A percentile compares a stretch with the other conserved stretches of the same genome.
These are phyloP conservation scores for Bothrops jararaca DNA, from an alignment of 2,113 vertebrate species.

Conservation along the genomic window DNA sequence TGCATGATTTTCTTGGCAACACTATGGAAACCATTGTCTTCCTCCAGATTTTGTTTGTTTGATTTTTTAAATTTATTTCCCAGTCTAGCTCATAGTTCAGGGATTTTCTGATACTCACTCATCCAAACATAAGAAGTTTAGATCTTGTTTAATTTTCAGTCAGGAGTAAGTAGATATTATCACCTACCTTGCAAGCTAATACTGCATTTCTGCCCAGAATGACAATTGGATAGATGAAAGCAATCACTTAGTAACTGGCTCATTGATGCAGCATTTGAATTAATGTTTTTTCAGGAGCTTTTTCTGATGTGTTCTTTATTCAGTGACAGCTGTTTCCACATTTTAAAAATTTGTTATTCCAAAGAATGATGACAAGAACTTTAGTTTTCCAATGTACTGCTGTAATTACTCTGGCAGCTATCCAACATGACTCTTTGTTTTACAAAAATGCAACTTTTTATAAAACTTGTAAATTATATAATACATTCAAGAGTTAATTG, in stretches of 20 bases:
- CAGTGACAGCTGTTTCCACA: neutral
- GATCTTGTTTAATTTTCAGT: neutral
- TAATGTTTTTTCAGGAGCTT: neutral
- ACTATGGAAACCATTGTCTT: too few species aligned
- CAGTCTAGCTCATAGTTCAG: too few species aligned
- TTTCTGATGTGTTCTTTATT: neutral
- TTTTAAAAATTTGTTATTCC: neutral
- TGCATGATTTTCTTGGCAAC: too few species aligned
- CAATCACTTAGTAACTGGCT: neutral
- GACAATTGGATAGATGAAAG: neutral
- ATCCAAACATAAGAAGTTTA: neutral
- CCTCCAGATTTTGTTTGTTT: too few species aligned
- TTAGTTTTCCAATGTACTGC: neutral
- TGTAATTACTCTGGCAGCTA: neutral
- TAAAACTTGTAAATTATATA: neutral
- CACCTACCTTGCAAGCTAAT: neutral
- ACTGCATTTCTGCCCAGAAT: neutral
- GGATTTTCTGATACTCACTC: too few species aligned
- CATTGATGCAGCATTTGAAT: neutral
- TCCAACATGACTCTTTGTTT: neutral
- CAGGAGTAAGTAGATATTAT: neutral
- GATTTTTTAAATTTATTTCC: too few species aligned
- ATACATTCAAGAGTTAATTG: neutral
- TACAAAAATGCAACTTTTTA: neutral
- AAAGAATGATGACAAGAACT: neutral